Evolutionary conservation across 2,888 invertebrate species (phyloP).

Genomic region (Himalopsyche kuldschensis): DNA sequence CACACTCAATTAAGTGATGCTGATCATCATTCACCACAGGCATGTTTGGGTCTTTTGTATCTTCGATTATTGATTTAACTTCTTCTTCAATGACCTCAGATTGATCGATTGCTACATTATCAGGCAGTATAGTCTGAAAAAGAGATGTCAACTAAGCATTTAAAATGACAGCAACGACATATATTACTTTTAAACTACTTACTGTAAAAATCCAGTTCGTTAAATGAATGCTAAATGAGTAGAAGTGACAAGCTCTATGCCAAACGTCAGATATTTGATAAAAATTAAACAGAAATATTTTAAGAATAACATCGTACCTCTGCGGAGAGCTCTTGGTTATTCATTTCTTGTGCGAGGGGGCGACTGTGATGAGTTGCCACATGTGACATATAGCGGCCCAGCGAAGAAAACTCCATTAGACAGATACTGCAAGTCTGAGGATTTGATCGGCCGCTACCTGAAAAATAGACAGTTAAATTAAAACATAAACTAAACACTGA

Average conservation of each 20-base stretch:
- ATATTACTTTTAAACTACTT: too few species aligned
- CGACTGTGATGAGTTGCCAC: constrained; percentile 50
- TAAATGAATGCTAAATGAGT: too few species aligned
- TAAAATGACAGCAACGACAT: too few species aligned
- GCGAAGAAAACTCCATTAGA: constrained; percentile 52
- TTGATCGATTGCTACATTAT: background rate
- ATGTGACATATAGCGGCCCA: constrained; percentile 60
- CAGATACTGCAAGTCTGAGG: constrained; percentile 55
- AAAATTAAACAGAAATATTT: background rate
- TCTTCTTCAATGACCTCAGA: background rate
- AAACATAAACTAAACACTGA: background rate
- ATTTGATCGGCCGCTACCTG: constrained; percentile 22
- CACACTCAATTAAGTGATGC: background rate
- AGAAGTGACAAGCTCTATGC: background rate
- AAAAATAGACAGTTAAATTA: background rate
- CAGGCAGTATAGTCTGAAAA: background rate
- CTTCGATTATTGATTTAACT: background rate
- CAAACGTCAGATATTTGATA: background rate
- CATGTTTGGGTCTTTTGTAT: background rate
- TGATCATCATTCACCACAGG: background rate
- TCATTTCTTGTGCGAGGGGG: background rate
- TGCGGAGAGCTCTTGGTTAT: background rate
- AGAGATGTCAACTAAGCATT: too few species aligned
- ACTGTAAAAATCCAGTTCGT: too few species aligned
- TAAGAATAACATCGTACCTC: background rate